Conservation (phyloP, 2,113 vertebrate genomes). For the Ibidorhyncha struthersii region DNA sequence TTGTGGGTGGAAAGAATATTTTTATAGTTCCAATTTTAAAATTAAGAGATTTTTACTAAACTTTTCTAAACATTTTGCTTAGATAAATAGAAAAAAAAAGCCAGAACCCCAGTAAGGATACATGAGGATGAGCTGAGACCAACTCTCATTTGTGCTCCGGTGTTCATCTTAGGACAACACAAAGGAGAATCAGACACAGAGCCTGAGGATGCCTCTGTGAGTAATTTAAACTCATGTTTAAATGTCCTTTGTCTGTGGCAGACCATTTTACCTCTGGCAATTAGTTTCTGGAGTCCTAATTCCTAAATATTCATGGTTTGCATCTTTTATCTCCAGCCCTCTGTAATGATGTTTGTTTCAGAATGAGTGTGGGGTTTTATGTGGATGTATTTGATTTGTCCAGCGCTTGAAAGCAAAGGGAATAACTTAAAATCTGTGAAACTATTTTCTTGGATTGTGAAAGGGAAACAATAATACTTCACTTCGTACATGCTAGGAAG, state of each 20-base stretch:
- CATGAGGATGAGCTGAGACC: not conserved
- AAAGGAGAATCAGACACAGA: not conserved
- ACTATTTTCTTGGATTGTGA: not conserved
- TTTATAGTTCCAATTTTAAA: not conserved
- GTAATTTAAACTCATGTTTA: not conserved
- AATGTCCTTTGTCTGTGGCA: not conserved
- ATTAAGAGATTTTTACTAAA: not conserved
- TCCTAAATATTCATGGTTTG: not conserved
- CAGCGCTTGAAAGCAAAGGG: not conserved
- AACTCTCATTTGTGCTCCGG: not conserved
- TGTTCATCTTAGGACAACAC: not conserved
- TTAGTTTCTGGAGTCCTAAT: not conserved
- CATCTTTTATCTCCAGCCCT: not conserved
- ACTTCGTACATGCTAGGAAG: not conserved
- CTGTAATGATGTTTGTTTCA: not conserved
- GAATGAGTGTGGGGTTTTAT: not conserved
- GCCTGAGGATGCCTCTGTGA: not conserved
- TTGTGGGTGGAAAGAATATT: not conserved
- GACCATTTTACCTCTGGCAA: not conserved
- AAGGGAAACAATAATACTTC: not conserved
- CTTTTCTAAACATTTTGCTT: not conserved
- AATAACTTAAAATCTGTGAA: not conserved
- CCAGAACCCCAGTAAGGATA: not conserved
- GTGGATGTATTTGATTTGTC: not conserved
- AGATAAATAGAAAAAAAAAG: not conserved